Conservation (phyloP, 2,888 invertebrate species). For the Drosophila robusta region DNA sequence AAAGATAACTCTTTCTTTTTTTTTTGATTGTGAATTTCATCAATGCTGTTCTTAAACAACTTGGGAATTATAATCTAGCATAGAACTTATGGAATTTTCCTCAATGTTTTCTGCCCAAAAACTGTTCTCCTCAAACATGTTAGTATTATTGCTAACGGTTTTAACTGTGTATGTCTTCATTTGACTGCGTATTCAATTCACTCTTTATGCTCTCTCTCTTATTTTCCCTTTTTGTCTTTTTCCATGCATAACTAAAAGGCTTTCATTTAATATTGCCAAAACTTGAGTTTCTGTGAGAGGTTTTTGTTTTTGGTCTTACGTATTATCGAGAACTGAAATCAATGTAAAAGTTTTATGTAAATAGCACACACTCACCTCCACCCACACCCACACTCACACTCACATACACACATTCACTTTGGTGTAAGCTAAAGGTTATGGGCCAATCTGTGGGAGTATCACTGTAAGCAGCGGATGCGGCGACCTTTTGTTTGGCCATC, state of each 20-base stretch:
- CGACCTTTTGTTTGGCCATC: slow-evolving; percentile 70
- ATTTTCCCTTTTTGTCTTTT: slow-evolving; percentile 3
- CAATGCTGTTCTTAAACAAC: too few species aligned
- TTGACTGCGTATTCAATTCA: neutral
- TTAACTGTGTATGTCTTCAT: neutral
- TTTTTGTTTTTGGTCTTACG: slow-evolving; percentile 26
- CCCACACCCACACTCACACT: neutral
- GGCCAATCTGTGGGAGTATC: slow-evolving; percentile 25
- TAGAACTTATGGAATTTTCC: too few species aligned
- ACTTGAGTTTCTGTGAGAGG: slow-evolving; percentile 6
- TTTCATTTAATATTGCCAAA: slow-evolving; percentile 30
- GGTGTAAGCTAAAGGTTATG: slow-evolving; percentile 24
- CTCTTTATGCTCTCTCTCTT: neutral
- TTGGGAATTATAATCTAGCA: too few species aligned
- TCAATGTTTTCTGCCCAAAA: neutral
- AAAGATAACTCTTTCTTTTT: too few species aligned
- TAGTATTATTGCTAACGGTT: slow-evolving; percentile 9
- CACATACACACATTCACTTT: neutral
- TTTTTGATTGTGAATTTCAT: too few species aligned
- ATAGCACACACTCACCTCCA: slow-evolving; percentile 24
- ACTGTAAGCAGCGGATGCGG: slow-evolving; percentile 43
- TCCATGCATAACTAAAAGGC: slow-evolving; percentile 56
- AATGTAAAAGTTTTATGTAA: slow-evolving; percentile 60
- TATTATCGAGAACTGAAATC: slow-evolving; percentile 45
- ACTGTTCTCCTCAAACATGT: slow-evolving; percentile 6